Conservation (phyloP, 2,888 invertebrate species). For the Drosophila prolongata region DNA sequence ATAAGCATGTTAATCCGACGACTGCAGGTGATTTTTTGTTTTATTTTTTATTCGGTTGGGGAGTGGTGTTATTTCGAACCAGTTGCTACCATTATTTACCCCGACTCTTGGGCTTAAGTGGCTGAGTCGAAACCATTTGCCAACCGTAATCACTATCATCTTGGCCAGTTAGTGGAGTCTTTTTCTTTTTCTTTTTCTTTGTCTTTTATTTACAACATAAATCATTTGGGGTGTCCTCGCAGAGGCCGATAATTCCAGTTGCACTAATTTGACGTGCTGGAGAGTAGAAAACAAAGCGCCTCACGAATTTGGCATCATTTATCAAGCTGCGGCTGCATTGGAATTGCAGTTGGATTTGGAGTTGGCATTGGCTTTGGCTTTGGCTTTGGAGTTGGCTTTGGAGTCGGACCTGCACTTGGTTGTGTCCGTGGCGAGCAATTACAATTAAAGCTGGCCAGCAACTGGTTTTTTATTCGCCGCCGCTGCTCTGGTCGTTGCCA, state of each 20-base stretch:
- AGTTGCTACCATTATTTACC: constrained; percentile 6
- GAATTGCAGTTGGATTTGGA: constrained; percentile 32
- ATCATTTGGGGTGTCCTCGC: constrained; percentile 43
- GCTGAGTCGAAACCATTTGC: constrained; percentile 47
- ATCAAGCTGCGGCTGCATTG: constrained; percentile 52
- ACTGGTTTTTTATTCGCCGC: constrained; percentile 53
- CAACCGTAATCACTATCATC: constrained; percentile 45
- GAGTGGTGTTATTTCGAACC: constrained; percentile 7
- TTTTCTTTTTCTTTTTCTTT: not conserved
- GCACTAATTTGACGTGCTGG: constrained; percentile 60
- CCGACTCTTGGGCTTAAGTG: constrained; percentile 18
- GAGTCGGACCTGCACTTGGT: constrained; percentile 3
- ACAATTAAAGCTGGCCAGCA: constrained; percentile 69
- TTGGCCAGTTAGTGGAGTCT: constrained; percentile 25
- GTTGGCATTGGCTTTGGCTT: constrained; percentile 23
- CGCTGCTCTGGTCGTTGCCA: constrained; percentile 50
- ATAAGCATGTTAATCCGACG: constrained; percentile 31
- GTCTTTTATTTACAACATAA: constrained; percentile 44
- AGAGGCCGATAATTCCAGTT: constrained; percentile 43
- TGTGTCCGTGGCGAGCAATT: constrained; percentile 57
- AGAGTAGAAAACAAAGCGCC: constrained; percentile 66
- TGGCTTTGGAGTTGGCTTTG: constrained; percentile 11
- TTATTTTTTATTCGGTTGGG: not conserved
- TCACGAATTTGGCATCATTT: constrained; percentile 78
- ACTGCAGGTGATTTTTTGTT: constrained; percentile 16